Percentiles rank a stretch among this genome's conserved stretches.
Conservation (phyloP, 2,888 invertebrate species). For the Drosophila cracens region DNA sequence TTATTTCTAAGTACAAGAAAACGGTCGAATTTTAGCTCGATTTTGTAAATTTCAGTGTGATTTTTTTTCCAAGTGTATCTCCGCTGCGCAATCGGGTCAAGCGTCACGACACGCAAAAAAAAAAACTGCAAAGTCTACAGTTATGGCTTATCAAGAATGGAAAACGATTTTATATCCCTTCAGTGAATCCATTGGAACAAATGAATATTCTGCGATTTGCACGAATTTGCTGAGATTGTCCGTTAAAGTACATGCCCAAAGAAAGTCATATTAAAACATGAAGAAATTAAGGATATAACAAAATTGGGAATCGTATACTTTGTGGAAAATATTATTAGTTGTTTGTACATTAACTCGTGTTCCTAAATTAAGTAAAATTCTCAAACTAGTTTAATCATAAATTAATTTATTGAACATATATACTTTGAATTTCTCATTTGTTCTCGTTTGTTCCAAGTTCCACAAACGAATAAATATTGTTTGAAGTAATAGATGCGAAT, state of each 20-base stretch:
- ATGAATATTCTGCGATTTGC: not conserved
- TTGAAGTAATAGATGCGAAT: not conserved
- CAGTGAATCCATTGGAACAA: not conserved
- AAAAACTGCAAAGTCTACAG: constrained; percentile 23
- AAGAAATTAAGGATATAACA: not conserved
- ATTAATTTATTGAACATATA: not conserved
- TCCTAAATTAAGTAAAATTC: not conserved
- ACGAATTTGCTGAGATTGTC: not conserved
- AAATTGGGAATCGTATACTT: not conserved
- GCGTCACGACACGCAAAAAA: constrained; percentile 1
- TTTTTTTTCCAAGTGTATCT: not conserved
- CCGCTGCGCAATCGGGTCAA: constrained; percentile 28
- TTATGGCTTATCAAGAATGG: constrained; percentile 26
- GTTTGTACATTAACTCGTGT: not conserved
- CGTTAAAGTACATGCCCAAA: too few relatives aligned
- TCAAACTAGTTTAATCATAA: not conserved
- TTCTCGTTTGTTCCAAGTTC: not conserved
- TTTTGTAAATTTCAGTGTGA: rapidly evolving
- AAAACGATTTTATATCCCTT: not conserved
- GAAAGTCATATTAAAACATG: too few relatives aligned
- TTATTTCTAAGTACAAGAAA: not conserved
- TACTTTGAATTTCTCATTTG: not conserved
- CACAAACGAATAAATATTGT: not conserved
- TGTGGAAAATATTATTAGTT: not conserved
- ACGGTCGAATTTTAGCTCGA: not conserved